Evolutionary conservation across 2,797 vertebrate species (phyloP).

Genomic region (Benthosema pterotum): DNA sequence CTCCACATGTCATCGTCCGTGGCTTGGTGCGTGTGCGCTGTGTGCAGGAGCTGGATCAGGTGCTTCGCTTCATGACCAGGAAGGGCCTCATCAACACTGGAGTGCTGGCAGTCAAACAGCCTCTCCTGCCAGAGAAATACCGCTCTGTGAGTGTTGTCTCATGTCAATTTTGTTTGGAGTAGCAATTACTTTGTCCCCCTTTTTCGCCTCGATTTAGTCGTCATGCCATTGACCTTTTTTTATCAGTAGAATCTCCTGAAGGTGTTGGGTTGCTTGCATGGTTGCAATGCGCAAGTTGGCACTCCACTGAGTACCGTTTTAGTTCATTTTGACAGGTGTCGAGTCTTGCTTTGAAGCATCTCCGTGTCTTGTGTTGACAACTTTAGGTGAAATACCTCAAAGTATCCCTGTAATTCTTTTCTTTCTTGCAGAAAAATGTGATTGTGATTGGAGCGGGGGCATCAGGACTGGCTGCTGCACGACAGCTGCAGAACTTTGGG

Average conservation of each 20-base stretch:
- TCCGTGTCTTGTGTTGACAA: too few species aligned
- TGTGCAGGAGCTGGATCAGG: slow-evolving; percentile 91
- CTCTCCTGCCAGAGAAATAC: slow-evolving; percentile 88
- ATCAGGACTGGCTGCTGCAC: slow-evolving; percentile 92
- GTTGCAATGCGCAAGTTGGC: too few species aligned
- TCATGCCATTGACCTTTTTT: too few species aligned
- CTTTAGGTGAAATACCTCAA: too few species aligned
- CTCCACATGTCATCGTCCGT: slow-evolving; percentile 89
- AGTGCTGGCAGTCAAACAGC: slow-evolving; percentile 83
- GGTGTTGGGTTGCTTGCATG: too few species aligned
- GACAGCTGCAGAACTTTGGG: slow-evolving; percentile 96
- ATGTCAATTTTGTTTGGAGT: too few species aligned
- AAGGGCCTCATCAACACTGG: slow-evolving; percentile 98
- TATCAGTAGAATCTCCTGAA: too few species aligned
- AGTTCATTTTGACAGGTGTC: not conserved
- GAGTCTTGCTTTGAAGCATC: too few species aligned
- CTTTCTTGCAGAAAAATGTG: slow-evolving; percentile 85
- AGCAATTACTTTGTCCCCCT: too few species aligned
- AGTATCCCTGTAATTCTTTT: slow-evolving; percentile 3
- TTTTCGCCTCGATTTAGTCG: too few species aligned
- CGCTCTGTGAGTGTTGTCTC: slow-evolving; percentile 78
- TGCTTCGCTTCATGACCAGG: slow-evolving; percentile 94
- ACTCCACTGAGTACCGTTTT: too few species aligned
- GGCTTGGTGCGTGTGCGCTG: slow-evolving; percentile 90
- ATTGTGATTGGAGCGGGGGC: slow-evolving; percentile 91